Evolutionary conservation across 53 echinoderm and acorn worm species (phyloP).

Genomic region (Apostichopus leukothele): DNA sequence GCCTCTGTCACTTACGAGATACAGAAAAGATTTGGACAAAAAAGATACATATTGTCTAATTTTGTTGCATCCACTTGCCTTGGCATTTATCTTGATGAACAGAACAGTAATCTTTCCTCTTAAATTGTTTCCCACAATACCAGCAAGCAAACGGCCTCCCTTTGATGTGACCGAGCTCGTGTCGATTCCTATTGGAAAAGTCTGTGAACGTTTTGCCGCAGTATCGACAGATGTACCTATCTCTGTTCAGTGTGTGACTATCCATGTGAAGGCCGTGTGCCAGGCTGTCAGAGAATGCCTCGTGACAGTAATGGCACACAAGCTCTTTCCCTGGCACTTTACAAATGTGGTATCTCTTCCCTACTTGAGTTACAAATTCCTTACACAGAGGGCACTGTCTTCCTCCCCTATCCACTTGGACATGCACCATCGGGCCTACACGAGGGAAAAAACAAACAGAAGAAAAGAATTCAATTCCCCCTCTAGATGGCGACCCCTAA

Average conservation of each 20-base stretch:
- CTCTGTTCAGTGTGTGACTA: not conserved
- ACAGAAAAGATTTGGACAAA: no score
- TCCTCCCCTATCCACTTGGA: conserved; percentile 36
- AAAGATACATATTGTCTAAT: not conserved
- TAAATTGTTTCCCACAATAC: conserved; percentile 20
- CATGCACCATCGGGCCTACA: not conserved
- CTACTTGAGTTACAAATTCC: conserved; percentile 33
- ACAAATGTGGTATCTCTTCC: conserved; percentile 23
- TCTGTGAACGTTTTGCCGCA: conserved; percentile 16
- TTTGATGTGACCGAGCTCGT: conserved; percentile 28
- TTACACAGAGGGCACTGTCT: conserved; percentile 39
- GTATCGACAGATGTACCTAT: conserved; percentile 20
- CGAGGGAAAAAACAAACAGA: not conserved
- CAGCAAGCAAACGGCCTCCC: conserved; percentile 19
- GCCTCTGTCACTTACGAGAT: no score
- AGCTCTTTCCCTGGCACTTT: conserved; percentile 7
- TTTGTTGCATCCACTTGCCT: not conserved
- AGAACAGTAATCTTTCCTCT: conserved; percentile 20
- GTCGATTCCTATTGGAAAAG: conserved; percentile 16
- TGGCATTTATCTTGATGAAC: not conserved
- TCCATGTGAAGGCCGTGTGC: not conserved
- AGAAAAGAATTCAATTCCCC: not conserved
- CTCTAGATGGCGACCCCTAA: no score
- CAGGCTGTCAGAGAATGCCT: conserved; percentile 4
- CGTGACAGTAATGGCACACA: conserved; percentile 32